These are phyloP conservation scores for Cyphotilapia sp. DNA, from an alignment of 2,113 vertebrate species.

Conservation along the genomic window DNA sequence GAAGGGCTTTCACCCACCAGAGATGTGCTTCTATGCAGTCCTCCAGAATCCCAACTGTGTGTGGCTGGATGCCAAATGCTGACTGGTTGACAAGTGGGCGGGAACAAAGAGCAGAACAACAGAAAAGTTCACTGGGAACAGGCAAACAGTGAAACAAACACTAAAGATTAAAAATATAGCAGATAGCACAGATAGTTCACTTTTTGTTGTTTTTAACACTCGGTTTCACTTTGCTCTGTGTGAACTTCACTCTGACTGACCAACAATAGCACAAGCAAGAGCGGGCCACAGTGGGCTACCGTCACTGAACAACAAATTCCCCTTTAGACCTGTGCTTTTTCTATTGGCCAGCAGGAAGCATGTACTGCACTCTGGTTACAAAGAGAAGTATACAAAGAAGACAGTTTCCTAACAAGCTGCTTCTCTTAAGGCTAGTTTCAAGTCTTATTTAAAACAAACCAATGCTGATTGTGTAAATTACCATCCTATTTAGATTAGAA, in stretches of 20 bases:
- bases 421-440: background rate
- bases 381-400: background rate
- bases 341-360: background rate
- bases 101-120: background rate
- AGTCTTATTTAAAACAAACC: background rate
- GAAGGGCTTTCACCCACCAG: background rate
- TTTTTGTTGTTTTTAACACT: background rate
- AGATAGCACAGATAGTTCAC: background rate
- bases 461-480: background rate
- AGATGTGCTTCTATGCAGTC: background rate
- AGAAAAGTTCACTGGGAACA: background rate
- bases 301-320: background rate
- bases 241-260: background rate
- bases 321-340: background rate
- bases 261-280: background rate
- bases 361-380: background rate
- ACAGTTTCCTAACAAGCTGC: background rate
- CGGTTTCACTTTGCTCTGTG: accelerated
- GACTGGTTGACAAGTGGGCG: background rate
- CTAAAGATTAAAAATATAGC: background rate
- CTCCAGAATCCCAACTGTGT: background rate
- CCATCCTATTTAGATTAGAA: background rate
- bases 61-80: background rate
- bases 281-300: background rate
- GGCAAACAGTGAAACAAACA: background rate